These are phyloP conservation scores for Muscicapa striata DNA, from an alignment of 2,797 vertebrate species.

Conservation along the genomic window DNA sequence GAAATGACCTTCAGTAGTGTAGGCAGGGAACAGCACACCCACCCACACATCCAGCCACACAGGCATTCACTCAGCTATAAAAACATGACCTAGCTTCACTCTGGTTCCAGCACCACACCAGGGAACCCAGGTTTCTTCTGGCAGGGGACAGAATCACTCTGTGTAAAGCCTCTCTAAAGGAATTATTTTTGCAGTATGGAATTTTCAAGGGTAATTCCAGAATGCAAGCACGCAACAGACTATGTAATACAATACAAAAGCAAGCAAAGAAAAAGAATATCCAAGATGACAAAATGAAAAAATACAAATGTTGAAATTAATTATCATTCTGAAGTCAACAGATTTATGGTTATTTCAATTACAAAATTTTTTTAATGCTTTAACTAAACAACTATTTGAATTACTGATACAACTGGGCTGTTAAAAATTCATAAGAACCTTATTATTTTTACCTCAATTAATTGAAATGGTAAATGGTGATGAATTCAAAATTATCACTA, in stretches of 20 bases:
- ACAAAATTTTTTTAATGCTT: background rate
- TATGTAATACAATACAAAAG: background rate
- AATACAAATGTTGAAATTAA: background rate
- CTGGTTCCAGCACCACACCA: background rate
- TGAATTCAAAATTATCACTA: background rate
- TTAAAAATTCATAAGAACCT: background rate
- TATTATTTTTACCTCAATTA: background rate
- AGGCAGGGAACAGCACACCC: background rate
- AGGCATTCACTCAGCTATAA: background rate
- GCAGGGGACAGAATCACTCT: background rate
- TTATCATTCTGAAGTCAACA: background rate
- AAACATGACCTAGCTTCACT: conserved; percentile 4
- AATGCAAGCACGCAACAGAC: background rate
- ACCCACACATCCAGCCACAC: conserved; percentile 1
- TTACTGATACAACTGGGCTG: background rate
- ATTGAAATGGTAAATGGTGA: background rate
- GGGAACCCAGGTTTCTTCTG: background rate
- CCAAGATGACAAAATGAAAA: background rate
- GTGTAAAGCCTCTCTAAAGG: background rate
- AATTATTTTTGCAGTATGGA: background rate
- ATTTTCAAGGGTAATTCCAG: background rate
- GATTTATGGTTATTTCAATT: background rate
- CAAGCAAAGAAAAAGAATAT: background rate
- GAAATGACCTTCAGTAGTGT: background rate
- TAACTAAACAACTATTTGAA: background rate